phyloP scores from a whole-genome alignment of 2,888 invertebrate genomes.

The Drosophila leonis region DNA sequence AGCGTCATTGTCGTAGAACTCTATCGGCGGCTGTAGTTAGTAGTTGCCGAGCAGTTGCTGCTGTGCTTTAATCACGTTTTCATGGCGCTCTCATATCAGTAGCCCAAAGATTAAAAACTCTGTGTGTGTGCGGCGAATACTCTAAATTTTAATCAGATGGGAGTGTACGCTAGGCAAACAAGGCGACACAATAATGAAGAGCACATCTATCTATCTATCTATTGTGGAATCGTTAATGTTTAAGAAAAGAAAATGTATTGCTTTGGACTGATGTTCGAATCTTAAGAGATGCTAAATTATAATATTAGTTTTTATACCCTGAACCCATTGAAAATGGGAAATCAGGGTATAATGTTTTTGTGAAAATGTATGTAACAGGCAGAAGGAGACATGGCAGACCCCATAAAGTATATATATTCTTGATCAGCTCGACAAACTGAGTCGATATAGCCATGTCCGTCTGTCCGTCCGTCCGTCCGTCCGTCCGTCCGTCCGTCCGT shows the following conservation, averaged over 20 bases:
- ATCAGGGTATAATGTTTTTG: too few species aligned
- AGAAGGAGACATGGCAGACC: too few species aligned
- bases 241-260: constrained; percentile 15
- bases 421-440: too few species aligned
- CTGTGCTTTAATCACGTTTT: constrained; percentile 38
- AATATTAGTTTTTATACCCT: too few species aligned
- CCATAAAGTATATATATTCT: too few species aligned
- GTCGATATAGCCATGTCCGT: too few species aligned
- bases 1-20: constrained; percentile 39
- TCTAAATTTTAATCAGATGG: constrained; percentile 15
- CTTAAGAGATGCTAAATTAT: background rate
- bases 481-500: too few species aligned
- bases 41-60: background rate
- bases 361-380: too few species aligned
- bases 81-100: constrained; percentile 34
- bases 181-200: constrained; percentile 1
- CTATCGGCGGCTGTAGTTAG: background rate
- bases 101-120: constrained; percentile 21
- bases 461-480: too few species aligned
- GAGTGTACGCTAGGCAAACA: constrained; percentile 8
- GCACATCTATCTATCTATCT: background rate
- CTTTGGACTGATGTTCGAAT: background rate
- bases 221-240: constrained; percentile 19
- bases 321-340: too few species aligned
- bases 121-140: background rate